These are phyloP conservation scores for Grammomys surdaster DNA, from an alignment of 2,113 vertebrate species.

Conservation along the genomic window DNA sequence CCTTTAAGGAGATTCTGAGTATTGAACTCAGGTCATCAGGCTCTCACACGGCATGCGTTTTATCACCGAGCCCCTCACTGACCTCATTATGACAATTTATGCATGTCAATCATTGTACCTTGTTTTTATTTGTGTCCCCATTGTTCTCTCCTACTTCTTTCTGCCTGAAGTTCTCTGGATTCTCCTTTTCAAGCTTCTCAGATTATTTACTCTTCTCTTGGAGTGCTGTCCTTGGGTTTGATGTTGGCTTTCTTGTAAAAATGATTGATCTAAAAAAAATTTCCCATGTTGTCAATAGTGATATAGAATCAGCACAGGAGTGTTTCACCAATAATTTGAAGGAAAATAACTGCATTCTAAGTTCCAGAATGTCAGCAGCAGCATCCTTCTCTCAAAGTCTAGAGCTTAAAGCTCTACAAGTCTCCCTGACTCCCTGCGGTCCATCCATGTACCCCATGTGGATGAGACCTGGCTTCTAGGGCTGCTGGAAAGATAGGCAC, in stretches of 20 bases:
- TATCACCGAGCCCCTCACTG: not conserved
- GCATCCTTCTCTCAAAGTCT: conserved; percentile 64
- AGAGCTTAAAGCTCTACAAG: conserved; percentile 61
- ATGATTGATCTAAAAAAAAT: conserved; percentile 4
- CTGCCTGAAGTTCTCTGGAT: not conserved
- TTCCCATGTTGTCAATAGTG: not conserved
- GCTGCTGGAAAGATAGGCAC: conserved; percentile 51
- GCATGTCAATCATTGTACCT: not conserved
- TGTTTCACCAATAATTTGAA: not conserved
- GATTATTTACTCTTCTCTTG: not conserved
- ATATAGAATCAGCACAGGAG: not conserved
- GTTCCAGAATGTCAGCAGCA: conserved; percentile 70
- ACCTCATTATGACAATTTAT: not conserved
- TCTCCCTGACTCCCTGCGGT: not conserved
- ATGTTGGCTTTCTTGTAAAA: conserved; percentile 49
- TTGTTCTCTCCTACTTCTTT: not conserved
- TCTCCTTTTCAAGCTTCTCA: not conserved
- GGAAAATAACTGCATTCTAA: conserved; percentile 43
- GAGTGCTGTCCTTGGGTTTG: not conserved
- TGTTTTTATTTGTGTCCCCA: not conserved
- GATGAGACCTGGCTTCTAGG: conserved; percentile 27
- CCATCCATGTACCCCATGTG: not conserved
- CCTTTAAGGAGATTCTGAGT: not conserved
- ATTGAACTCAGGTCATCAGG: not conserved
- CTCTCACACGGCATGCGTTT: not conserved